phyloP scores from a whole-genome alignment of 2,113 vertebrate genomes.

The Engystomops pustulosus region DNA sequence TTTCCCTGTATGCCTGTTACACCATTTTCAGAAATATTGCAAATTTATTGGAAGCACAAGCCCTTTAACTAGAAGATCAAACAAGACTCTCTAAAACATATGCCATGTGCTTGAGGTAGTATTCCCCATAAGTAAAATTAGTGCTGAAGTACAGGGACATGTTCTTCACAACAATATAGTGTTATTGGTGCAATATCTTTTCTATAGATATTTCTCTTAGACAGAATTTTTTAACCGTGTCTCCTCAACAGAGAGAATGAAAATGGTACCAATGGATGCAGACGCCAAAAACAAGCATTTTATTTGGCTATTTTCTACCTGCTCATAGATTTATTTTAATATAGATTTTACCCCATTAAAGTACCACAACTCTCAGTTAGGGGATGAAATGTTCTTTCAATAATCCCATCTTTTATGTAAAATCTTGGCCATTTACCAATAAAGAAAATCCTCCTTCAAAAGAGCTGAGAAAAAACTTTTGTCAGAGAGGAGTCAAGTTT shows the following conservation, averaged over 20 bases:
- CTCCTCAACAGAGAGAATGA: neutral
- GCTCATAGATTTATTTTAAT: neutral
- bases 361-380: no score
- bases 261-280: neutral
- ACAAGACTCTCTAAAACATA: slow-evolving; percentile 17
- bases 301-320: neutral
- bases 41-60: neutral
- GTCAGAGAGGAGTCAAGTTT: no score
- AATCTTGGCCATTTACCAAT: no score
- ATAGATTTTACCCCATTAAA: no score
- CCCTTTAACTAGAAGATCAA: slow-evolving; percentile 25
- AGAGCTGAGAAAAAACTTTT: no score
- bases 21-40: slow-evolving; percentile 19
- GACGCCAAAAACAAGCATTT: neutral
- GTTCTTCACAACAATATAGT: neutral
- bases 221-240: slow-evolving; percentile 34
- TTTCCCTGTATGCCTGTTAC: neutral
- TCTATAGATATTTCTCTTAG: slow-evolving; percentile 25
- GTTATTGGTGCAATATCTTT: slow-evolving; percentile 54
- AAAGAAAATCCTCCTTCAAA: no score
- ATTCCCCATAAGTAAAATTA: slow-evolving; percentile 44
- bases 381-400: no score
- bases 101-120: neutral
- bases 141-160: neutral
- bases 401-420: no score